Evolutionary conservation across 2,113 vertebrate genomes (phyloP).

Genomic region (Stegastes partitus): DNA sequence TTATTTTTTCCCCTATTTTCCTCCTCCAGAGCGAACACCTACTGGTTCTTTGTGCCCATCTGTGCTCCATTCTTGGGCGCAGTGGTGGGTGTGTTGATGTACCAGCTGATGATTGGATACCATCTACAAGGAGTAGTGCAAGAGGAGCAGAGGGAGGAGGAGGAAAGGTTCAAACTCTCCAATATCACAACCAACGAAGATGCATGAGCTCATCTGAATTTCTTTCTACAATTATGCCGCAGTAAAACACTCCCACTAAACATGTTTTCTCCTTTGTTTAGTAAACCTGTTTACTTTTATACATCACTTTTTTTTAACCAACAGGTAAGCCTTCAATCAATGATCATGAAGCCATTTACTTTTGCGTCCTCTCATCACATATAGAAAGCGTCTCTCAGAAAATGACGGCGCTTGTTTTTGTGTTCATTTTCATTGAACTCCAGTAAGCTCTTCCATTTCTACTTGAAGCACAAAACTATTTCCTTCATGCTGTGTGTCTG

Average conservation of each 20-base stretch:
- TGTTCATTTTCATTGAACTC: constrained; percentile 17
- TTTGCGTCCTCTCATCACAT: background rate
- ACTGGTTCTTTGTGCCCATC: constrained; percentile 91
- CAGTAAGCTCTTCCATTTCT: constrained; percentile 35
- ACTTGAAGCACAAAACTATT: constrained; percentile 20
- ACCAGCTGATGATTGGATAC: constrained; percentile 91
- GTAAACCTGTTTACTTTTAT: background rate
- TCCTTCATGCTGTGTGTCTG: constrained; percentile 18
- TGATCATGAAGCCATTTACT: background rate
- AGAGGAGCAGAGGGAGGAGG: constrained; percentile 68
- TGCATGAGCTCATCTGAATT: background rate
- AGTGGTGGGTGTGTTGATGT: constrained; percentile 85
- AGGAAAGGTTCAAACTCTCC: constrained; percentile 85
- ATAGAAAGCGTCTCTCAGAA: constrained; percentile 5
- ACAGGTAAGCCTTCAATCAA: background rate
- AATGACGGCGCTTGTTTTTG: background rate
- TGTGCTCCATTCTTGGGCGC: constrained; percentile 90
- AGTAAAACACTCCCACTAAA: background rate
- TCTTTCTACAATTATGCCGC: background rate
- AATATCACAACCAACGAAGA: constrained; percentile 83
- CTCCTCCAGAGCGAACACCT: constrained; percentile 76
- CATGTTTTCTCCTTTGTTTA: background rate
- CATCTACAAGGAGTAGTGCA: constrained; percentile 84
- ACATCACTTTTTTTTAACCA: background rate
- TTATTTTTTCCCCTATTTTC: background rate